Percentiles rank a stretch among this genome's conserved stretches.
These are phyloP conservation scores for Rhagologus leucostigma DNA, from an alignment of 2,113 vertebrate genomes.

Conservation along the genomic window DNA sequence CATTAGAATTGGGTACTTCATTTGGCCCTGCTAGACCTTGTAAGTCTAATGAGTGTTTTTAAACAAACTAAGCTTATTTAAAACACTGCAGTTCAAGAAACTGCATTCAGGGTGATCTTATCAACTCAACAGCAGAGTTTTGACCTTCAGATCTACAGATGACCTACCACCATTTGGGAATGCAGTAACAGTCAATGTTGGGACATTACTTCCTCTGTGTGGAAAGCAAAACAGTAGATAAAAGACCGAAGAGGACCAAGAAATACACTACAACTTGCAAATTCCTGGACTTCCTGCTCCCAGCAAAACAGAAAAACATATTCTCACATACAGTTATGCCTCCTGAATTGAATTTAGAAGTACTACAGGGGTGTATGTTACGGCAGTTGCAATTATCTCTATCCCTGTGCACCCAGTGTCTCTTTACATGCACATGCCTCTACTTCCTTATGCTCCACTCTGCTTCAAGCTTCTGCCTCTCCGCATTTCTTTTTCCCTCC, in stretches of 20 bases:
- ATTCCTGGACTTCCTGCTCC: background rate
- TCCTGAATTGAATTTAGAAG: background rate
- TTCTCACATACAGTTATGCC: background rate
- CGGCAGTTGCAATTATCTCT: background rate
- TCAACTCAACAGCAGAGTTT: background rate
- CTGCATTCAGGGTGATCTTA: background rate
- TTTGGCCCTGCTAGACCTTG: background rate
- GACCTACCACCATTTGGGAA: fast-evolving
- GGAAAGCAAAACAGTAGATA: background rate
- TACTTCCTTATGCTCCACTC: background rate
- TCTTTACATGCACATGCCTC: background rate
- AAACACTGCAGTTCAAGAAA: background rate
- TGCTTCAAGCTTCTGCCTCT: background rate
- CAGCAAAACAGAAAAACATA: background rate
- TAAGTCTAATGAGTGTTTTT: background rate
- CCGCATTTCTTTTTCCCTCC: background rate
- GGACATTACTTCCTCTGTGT: background rate
- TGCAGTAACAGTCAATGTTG: background rate
- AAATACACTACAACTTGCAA: background rate
- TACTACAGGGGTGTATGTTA: background rate
- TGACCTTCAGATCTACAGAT: background rate
- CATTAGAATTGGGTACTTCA: background rate
- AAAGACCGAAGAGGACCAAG: background rate
- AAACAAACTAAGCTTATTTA: background rate
- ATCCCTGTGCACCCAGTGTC: background rate